These are phyloP conservation scores for Drusus annulatus DNA, from an alignment of 1,140 invertebrate species.

Conservation along the genomic window DNA sequence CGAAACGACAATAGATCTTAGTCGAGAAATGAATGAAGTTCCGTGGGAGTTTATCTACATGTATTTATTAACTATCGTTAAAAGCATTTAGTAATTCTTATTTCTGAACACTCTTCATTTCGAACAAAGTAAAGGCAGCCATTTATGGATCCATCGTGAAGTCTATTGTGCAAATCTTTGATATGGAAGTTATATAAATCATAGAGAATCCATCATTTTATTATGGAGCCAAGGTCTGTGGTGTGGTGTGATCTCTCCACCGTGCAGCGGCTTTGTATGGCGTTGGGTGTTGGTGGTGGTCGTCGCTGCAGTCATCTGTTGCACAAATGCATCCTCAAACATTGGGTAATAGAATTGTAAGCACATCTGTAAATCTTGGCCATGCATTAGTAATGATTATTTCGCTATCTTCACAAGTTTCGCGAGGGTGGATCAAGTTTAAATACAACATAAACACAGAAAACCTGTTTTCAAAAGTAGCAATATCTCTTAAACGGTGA, in stretches of 20 bases:
- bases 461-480: no score
- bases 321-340: conserved; percentile 22
- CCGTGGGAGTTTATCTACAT: conserved; percentile 27
- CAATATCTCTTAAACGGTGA: no score
- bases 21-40: conserved; percentile 18
- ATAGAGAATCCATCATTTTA: conserved; percentile 30
- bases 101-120: conserved; percentile 26
- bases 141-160: conserved; percentile 18
- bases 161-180: conserved; percentile 23
- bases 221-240: conserved; percentile 15
- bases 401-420: background rate
- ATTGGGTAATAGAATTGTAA: conserved; percentile 20
- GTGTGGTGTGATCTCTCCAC: background rate
- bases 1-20: conserved; percentile 33
- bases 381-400: conserved; percentile 15
- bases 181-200: conserved; percentile 38
- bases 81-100: conserved; percentile 34
- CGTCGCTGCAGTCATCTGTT: background rate
- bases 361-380: conserved; percentile 24
- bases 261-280: background rate
- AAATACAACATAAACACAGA: background rate
- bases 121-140: conserved; percentile 1
- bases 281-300: background rate
- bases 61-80: conserved; percentile 34
- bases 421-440: background rate